Conservation (phyloP, 2,113 vertebrate species). For the Nesoenas mayeri region DNA sequence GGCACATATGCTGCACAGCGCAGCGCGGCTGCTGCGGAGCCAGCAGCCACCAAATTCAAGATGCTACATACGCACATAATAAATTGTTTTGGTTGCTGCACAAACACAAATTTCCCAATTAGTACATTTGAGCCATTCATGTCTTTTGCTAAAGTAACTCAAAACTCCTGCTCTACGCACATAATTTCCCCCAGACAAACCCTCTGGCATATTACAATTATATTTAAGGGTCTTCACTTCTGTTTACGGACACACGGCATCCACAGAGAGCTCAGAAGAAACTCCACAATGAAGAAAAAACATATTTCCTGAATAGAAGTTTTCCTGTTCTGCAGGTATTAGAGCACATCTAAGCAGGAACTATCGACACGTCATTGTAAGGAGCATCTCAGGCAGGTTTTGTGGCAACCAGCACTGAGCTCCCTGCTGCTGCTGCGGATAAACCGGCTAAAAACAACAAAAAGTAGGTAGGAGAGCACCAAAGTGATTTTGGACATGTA, state of each 20-base stretch:
- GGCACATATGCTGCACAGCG: background rate
- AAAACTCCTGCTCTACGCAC: background rate
- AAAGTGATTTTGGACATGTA: background rate
- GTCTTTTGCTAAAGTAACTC: background rate
- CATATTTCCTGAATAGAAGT: background rate
- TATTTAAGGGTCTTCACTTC: background rate
- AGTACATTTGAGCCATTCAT: background rate
- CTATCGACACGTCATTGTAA: background rate
- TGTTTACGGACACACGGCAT: background rate
- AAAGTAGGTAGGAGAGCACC: accelerated
- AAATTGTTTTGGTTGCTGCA: background rate
- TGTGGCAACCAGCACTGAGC: background rate
- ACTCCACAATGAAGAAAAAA: background rate
- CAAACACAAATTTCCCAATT: background rate
- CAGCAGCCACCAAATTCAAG: background rate
- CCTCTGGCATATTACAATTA: background rate
- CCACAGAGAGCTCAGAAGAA: background rate
- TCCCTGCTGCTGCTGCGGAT: background rate
- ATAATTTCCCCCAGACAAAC: background rate
- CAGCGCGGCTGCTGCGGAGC: background rate
- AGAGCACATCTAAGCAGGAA: background rate
- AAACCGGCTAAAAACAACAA: background rate
- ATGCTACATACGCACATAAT: background rate
- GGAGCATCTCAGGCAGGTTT: background rate
- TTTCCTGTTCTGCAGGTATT: background rate